Base-by-base conservation (phyloP, 2,888 invertebrate genomes). In the Agonopterix subpropinquella region DNA sequence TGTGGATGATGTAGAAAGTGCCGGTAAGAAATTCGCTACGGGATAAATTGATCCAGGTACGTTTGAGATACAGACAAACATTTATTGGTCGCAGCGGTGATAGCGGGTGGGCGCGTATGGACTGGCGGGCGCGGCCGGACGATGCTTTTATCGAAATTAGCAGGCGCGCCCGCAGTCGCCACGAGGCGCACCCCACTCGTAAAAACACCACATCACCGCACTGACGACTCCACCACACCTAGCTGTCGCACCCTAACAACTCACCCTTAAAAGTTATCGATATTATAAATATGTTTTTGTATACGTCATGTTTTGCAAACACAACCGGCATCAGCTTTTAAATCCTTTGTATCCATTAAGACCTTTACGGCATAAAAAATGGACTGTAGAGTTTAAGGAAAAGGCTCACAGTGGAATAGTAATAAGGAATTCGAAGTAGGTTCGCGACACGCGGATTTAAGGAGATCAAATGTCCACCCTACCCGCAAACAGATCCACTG, bases 141-240 rank as follows among this genome's bases (percentile, higher is more conserved):
- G 80, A 80, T 70, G 88, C 88, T 88, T 88, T 88, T 87, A 88
- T 84, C 86, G 76, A 87, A 88, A 88, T 88, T 84, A 84, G 84
- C 79, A 70, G 77, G 78, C 80, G 81, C 81, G 80, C 77, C 84
- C 78, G 74, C 68, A 18, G 43, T 44, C 56, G 65, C 64, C 59
- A 63, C 65, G 75, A 18, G 45, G 73, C 81, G 78, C 87, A 78
- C 87, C 87, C 82, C 77, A 69, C 42, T 80, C 85, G 79, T 87
- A 87, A 87, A 87, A 84, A 75, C 78, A 80, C 73, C 77, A 69
- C 65, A 80, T 80, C 83, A 82, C 73, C 77, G 69, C 74, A 72
- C 70, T 71, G 77, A 69, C 77, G 77, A 74, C 71, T 74, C 70
- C 75, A 77, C 80, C 86, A 67, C 86, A 80, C 86, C 86, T 80